These are phyloP conservation scores for Leuciscus waleckii DNA, from an alignment of 2,797 vertebrate species.

Conservation along the genomic window DNA sequence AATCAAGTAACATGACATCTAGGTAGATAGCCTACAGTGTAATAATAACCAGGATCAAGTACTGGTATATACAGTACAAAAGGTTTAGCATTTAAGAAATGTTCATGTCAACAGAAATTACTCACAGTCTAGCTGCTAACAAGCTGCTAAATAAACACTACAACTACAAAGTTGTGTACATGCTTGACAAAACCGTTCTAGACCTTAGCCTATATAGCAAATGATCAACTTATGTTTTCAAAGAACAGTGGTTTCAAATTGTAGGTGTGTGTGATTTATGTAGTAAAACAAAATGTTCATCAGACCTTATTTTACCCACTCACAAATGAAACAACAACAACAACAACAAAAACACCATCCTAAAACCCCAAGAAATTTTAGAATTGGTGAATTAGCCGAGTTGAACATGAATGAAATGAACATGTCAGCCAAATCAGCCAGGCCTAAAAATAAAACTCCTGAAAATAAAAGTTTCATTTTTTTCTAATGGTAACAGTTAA, in stretches of 20 bases:
- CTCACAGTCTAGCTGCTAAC: background rate
- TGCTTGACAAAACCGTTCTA: background rate
- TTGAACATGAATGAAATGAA: background rate
- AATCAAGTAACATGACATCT: conserved; percentile 1
- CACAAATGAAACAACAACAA: background rate
- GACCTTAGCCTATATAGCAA: background rate
- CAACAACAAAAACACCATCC: background rate
- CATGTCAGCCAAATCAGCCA: background rate
- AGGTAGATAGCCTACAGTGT: background rate
- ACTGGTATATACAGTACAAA: background rate
- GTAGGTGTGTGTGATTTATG: background rate
- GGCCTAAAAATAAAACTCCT: background rate
- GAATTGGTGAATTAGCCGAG: background rate
- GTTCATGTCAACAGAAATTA: conserved; percentile 1
- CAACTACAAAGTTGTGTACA: too few relatives aligned
- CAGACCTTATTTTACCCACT: background rate
- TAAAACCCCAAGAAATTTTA: background rate
- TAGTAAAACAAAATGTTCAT: background rate
- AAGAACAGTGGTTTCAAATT: background rate
- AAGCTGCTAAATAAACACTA: background rate
- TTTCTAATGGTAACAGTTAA: background rate
- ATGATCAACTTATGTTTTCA: background rate
- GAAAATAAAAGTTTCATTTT: background rate
- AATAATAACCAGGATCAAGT: background rate
- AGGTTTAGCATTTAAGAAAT: conserved; percentile 5